Evolutionary conservation across 1,140 invertebrate species (phyloP), one percentile per base, ranked within the genome.

Genomic region (Ceratina australensis): DNA sequence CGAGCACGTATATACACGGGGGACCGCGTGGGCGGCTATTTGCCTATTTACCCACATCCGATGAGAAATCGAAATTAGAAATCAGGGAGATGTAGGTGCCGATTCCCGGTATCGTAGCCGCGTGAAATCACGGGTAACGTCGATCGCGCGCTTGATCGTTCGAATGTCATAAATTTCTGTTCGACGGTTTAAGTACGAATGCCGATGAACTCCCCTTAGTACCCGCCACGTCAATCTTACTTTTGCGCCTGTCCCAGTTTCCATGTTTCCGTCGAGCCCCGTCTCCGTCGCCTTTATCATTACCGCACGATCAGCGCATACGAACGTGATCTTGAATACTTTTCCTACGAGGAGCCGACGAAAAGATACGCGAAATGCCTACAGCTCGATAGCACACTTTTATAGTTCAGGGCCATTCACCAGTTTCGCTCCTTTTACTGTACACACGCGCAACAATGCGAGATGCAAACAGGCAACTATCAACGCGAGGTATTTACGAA

Each of bases 41-140:
- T 79, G 71, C 82, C 82, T 75, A 81, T 72, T 81, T 84, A 85
- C 82, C 74, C 67, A 78, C 49, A 81, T 84, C 52, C 47, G 72
- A 80, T 59, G 65, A 24, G 72, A 81, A 83, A 84, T 84, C 56
- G 63, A 84, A 85, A 85, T 85, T 81, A 84, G 79, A 84, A 85
- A 85, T 85, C 79, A 24, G 49, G 52, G 47, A 57, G 71, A 81
- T 64, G 83, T 78, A 66, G 81, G 68, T 82, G 78, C 81, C 54
- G 72, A 84, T 77, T 68, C 59, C 63, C 18, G 60, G 64, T 76
- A 73, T 78, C 64, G 13, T 71, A 72, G 71, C 68, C 71, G 59
- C 79, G 82, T 77, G 82, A 80, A 83, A 76, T 78, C 84, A 74
- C 67, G 28, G n/a, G n/a, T 26, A 49, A 18, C 65, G 66, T 64